Evolutionary conservation across 1,140 invertebrate genomes (phyloP), one percentile per base, ranked within the genome.

Genomic region (Epicauta chinensis): DNA sequence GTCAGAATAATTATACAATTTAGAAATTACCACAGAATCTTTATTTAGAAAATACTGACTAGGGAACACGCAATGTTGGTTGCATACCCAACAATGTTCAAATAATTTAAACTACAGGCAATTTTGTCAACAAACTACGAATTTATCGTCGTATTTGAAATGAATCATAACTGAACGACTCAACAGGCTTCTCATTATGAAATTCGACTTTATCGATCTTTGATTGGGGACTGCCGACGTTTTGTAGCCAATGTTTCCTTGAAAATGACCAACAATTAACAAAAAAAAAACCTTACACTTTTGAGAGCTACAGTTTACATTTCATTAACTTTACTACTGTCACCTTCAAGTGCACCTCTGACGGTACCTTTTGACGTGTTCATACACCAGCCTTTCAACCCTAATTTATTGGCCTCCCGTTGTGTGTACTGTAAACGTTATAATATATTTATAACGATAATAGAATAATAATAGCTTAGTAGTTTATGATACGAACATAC

Each of bases 321-420:
- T 63, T 77, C 60, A 38, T 78, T 70, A 12, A 91, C 62, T 68
- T 82, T 80, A 1, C 73, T 65, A 40, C 69, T 56, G 6, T 77
- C 71, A 32, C 88, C 88, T 72, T 90, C 78, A 14, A 88, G 61
- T 42, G 76, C 73, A 10, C 88, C 87, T 17, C 80, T 62, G 1
- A 91, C 87, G 3, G 86, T 89, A n/a, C 77, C 81, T 41, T 70
- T 55, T 1, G 73, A 57, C 0, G 87, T 89, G 64, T 91, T 91
- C 74, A 79, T 82, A 57, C 85, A 86, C 84, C 85, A 91, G 12
- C 88, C 87, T 60, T 73, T 77, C 1, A 90, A 58, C 2, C 77
- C 75, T 12, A 87, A 69, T 59, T 80, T 77, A 46, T 79, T 77
- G 0, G 80, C 83, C 69, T 81, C 75, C 58, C 77, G 71, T 65